phyloP scores from a whole-genome alignment of 2,113 vertebrate genomes.

The Acanthisitta chloris region DNA sequence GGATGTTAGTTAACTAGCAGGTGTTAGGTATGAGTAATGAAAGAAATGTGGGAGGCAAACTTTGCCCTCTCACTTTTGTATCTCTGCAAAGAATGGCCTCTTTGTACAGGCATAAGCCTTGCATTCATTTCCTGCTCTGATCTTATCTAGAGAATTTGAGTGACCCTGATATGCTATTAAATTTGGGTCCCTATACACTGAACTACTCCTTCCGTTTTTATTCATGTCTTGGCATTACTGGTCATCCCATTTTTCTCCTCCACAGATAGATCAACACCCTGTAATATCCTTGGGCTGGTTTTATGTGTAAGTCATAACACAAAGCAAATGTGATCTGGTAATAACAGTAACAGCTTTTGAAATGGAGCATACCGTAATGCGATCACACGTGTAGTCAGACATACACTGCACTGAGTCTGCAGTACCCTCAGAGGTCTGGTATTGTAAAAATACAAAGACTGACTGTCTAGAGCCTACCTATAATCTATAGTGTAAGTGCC shows the following conservation, averaged over 20 bases:
- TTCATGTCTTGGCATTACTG: background rate
- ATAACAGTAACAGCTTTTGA: background rate
- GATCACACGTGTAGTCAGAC: background rate
- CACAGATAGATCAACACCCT: conserved; percentile 19
- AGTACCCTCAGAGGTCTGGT: background rate
- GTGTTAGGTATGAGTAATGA: conserved; percentile 54
- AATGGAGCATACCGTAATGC: background rate
- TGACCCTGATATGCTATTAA: conserved; percentile 32
- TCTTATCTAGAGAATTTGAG: conserved; percentile 57
- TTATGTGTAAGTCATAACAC: background rate
- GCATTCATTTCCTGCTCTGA: conserved; percentile 49
- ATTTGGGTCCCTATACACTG: background rate
- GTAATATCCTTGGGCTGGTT: conserved; percentile 8
- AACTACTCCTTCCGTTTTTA: background rate
- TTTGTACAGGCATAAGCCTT: conserved; percentile 54
- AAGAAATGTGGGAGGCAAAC: conserved; percentile 56
- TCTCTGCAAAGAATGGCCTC: conserved; percentile 23
- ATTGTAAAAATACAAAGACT: background rate
- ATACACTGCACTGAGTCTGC: background rate
- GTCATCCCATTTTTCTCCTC: background rate
- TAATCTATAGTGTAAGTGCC: background rate
- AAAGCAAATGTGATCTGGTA: background rate
- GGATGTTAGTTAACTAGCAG: conserved; percentile 36
- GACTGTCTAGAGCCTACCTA: background rate
- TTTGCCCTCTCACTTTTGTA: conserved; percentile 15